Conservation (phyloP, 2,888 invertebrate genomes). For the Autographa gamma region DNA sequence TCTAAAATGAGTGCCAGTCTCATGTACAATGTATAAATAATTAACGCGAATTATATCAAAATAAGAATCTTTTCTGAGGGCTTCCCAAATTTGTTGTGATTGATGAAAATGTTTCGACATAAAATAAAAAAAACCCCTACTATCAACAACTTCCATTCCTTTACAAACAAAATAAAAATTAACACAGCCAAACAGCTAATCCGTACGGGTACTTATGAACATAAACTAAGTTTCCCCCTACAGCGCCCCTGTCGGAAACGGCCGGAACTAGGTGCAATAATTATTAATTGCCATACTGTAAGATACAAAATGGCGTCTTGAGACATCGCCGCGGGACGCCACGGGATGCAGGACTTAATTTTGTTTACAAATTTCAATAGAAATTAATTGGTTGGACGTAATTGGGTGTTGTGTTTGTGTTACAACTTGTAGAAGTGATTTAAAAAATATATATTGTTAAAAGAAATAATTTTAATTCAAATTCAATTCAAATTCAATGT, state of each 20-base stretch:
- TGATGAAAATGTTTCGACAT: no score
- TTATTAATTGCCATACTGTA: conserved; percentile 84
- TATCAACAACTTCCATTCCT: neutral
- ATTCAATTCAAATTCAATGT: no score
- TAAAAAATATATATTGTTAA: no score
- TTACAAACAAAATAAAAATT: conserved; percentile 24
- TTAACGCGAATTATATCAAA: no score
- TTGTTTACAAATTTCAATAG: conserved; percentile 49
- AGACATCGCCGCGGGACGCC: conserved; percentile 76
- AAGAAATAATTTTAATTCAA: no score
- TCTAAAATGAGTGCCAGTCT: no score
- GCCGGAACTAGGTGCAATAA: conserved; percentile 86
- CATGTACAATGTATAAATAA: no score
- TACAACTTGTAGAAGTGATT: no score
- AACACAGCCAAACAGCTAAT: conserved; percentile 52
- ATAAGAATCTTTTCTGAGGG: no score
- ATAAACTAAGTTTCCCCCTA: conserved; percentile 66
- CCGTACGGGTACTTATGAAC: conserved; percentile 72
- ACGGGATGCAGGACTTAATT: conserved; percentile 57
- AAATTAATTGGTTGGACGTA: conserved; percentile 63
- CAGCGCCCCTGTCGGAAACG: conserved; percentile 75
- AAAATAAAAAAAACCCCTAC: neutral
- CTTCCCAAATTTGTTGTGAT: no score
- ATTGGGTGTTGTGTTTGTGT: conserved; percentile 26
- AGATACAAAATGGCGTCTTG: conserved; percentile 73